A percentile compares a stretch with the other conserved stretches of the same genome.
These are phyloP conservation scores for Papilio machaon DNA, from an alignment of 1,140 invertebrate genomes.

Conservation along the genomic window DNA sequence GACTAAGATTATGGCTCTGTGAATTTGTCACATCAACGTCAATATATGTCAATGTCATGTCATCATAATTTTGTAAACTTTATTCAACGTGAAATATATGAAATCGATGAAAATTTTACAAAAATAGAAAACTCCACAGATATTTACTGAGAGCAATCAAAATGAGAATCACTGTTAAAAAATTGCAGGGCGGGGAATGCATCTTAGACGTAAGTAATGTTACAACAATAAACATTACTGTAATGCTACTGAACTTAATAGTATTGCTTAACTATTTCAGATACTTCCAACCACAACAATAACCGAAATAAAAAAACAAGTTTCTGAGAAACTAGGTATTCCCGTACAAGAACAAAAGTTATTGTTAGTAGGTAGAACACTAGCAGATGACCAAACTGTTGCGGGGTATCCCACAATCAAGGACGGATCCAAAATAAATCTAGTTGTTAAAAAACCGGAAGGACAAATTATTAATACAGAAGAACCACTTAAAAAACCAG, in stretches of 20 bases:
- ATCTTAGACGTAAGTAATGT: constrained; percentile 60
- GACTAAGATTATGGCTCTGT: too few species aligned
- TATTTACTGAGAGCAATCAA: constrained; percentile 20
- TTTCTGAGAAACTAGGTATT: constrained; percentile 60
- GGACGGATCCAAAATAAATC: constrained; percentile 72
- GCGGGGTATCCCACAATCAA: constrained; percentile 69
- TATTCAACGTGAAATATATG: background rate
- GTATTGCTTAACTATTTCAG: constrained; percentile 53
- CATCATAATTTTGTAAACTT: constrained; percentile 41
- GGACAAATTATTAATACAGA: constrained; percentile 26
- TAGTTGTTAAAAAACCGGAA: constrained; percentile 73
- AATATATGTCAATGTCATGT: constrained; percentile 25
- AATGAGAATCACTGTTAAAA: constrained; percentile 75
- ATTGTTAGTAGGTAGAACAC: constrained; percentile 63
- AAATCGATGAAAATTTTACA: constrained; percentile 29
- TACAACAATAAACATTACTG: background rate
- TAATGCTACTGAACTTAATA: constrained; percentile 1
- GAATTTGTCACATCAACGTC: constrained; percentile 12
- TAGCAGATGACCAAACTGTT: constrained; percentile 67
- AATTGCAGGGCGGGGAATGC: constrained; percentile 74
- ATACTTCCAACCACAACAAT: constrained; percentile 65
- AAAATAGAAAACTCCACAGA: background rate
- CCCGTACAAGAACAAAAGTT: constrained; percentile 69
- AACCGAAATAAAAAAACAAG: constrained; percentile 69
- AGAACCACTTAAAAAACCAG: background rate